These are phyloP conservation scores for Ptilodon capucinus DNA, from an alignment of 2,888 invertebrate species.

Conservation along the genomic window DNA sequence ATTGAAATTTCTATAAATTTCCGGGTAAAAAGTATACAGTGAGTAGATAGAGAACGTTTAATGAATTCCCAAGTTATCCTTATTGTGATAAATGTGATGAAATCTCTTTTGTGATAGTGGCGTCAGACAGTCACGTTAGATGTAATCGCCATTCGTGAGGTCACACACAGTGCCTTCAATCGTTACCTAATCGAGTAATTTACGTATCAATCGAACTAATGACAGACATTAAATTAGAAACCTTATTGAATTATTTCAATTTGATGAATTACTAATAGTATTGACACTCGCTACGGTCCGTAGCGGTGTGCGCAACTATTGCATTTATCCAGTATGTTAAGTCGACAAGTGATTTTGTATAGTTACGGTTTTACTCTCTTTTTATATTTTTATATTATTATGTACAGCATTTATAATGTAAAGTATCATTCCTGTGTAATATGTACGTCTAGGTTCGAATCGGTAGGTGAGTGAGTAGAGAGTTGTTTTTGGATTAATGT, in stretches of 20 bases:
- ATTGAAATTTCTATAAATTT: too few relatives aligned
- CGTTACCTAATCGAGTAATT: conserved; percentile 63
- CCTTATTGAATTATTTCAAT: conserved; percentile 48
- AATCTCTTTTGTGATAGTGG: conserved; percentile 79
- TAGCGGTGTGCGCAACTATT: conserved; percentile 64
- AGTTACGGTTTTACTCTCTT: conserved; percentile 68
- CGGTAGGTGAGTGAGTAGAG: conserved; percentile 40
- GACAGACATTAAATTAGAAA: conserved; percentile 38
- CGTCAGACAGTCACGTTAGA: conserved; percentile 76
- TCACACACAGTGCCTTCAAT: conserved; percentile 54
- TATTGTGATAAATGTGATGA: conserved; percentile 80
- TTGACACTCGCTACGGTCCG: conserved; percentile 57
- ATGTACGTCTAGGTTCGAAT: conserved; percentile 31
- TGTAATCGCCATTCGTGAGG: conserved; percentile 61
- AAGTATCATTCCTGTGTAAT: conserved; percentile 73
- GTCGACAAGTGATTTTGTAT: conserved; percentile 71
- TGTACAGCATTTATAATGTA: conserved; percentile 75
- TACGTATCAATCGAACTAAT: conserved; percentile 37
- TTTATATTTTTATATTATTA: conserved; percentile 53
- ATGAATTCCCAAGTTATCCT: conserved; percentile 61
- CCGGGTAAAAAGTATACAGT: conserved; percentile 23
- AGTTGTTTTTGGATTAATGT: conserved; percentile 60
- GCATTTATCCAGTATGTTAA: conserved; percentile 76
- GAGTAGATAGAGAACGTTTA: conserved; percentile 38
- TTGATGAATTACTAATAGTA: conserved; percentile 64